phyloP scores from a whole-genome alignment of 2,797 vertebrate genomes.

The Crypturellus tataupa region DNA sequence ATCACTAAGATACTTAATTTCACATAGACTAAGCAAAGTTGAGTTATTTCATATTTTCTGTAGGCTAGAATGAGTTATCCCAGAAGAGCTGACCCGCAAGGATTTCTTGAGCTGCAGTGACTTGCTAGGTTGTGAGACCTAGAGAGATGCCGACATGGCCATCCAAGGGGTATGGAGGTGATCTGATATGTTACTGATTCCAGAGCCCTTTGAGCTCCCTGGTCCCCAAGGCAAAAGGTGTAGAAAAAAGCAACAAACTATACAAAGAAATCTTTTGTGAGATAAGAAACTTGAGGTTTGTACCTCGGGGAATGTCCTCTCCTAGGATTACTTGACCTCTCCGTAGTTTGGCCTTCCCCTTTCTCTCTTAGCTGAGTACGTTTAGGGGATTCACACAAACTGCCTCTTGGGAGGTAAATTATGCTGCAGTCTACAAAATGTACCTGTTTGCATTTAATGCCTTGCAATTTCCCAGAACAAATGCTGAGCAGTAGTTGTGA shows the following conservation, averaged over 20 bases:
- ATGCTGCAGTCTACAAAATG: not conserved
- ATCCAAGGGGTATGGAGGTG: not conserved
- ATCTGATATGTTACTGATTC: not conserved
- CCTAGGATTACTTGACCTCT: not conserved
- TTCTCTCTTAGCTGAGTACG: not conserved
- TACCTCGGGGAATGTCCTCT: not conserved
- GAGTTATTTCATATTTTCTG: not conserved
- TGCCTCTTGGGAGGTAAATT: constrained; percentile 8
- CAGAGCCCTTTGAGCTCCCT: not conserved
- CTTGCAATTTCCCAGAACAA: not conserved
- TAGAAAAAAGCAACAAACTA: not conserved
- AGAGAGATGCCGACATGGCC: not conserved
- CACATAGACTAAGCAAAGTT: not conserved
- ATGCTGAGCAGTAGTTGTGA: not conserved
- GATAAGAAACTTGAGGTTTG: not conserved
- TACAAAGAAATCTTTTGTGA: not conserved
- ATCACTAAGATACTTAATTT: not conserved
- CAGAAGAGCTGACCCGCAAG: not conserved
- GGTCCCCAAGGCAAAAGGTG: not conserved
- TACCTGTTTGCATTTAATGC: constrained; percentile 8
- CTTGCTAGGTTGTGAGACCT: not conserved
- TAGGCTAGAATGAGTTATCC: not conserved
- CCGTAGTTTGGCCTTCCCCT: not conserved
- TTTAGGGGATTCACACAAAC: not conserved
- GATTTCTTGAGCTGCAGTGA: not conserved